These are phyloP conservation scores for Ametastegia equiseti DNA, from an alignment of 2,888 invertebrate genomes.

Conservation along the genomic window DNA sequence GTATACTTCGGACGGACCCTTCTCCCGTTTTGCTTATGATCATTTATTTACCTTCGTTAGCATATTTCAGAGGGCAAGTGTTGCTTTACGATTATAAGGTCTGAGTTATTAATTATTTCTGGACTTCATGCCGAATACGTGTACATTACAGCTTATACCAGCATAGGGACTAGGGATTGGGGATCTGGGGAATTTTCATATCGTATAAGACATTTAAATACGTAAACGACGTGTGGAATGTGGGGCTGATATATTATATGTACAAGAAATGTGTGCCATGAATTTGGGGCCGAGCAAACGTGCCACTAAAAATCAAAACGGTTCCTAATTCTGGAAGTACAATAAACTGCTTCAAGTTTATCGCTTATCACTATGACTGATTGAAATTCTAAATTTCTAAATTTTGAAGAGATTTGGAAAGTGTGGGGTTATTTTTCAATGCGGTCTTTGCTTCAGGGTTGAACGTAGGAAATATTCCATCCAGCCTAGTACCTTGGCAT, in stretches of 20 bases:
- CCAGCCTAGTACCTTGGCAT: background rate
- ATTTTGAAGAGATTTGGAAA: background rate
- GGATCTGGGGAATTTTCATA: background rate
- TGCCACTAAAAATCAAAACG: background rate
- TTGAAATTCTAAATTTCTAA: too few species aligned
- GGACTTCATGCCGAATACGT: constrained; percentile 7
- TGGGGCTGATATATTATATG: background rate
- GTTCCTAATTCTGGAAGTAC: background rate
- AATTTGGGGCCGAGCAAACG: background rate
- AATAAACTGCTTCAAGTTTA: background rate
- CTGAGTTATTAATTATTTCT: constrained; percentile 20
- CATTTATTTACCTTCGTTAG: constrained; percentile 41
- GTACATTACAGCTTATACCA: background rate
- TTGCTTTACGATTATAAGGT: constrained; percentile 40
- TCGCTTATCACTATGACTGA: background rate
- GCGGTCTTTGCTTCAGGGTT: background rate
- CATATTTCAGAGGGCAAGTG: constrained; percentile 19
- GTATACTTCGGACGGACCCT: background rate
- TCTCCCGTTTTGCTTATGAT: constrained; percentile 14
- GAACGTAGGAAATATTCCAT: background rate
- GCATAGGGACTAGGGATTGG: background rate
- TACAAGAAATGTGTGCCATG: background rate
- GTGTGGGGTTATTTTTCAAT: background rate
- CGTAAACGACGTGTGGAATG: background rate
- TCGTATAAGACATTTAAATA: background rate